Conservation (phyloP, 2,113 vertebrate species). For the Meriones unguiculatus region DNA sequence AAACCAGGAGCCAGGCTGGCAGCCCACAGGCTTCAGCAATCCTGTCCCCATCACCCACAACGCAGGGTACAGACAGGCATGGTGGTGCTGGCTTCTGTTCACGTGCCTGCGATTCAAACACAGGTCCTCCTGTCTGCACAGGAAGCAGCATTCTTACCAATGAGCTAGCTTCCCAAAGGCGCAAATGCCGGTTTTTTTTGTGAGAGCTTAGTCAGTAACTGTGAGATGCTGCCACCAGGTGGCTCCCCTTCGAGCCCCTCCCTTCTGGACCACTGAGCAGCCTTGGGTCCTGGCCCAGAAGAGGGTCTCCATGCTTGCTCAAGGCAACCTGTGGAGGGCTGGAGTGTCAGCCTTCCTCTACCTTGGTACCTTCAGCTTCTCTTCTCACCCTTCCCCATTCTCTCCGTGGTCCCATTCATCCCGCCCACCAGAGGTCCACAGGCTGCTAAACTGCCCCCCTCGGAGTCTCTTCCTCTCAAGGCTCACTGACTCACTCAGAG, state of each 20-base stretch:
- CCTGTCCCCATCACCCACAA: not conserved
- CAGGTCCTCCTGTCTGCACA: not conserved
- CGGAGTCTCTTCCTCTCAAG: not conserved
- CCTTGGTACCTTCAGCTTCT: not conserved
- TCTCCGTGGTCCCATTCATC: not conserved
- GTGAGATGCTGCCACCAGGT: constrained; percentile 66
- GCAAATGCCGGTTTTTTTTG: not conserved
- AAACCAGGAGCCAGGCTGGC: not conserved
- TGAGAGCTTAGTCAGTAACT: constrained; percentile 15
- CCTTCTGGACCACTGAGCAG: not conserved
- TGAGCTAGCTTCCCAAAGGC: no score
- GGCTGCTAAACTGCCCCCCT: not conserved
- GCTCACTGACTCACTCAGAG: not conserved
- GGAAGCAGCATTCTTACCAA: not conserved
- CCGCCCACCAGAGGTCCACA: not conserved
- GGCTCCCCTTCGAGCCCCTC: constrained; percentile 57
- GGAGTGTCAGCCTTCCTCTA: not conserved
- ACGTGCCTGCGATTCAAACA: not conserved
- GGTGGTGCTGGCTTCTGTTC: not conserved
- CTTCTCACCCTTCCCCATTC: not conserved
- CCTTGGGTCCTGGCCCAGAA: not conserved
- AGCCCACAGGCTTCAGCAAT: not conserved
- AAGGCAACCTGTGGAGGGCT: not conserved
- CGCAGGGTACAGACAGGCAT: not conserved
- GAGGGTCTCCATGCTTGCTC: not conserved